These are phyloP conservation scores for Tetragnatha montana DNA, from an alignment of 2,888 invertebrate genomes.

Conservation along the genomic window DNA sequence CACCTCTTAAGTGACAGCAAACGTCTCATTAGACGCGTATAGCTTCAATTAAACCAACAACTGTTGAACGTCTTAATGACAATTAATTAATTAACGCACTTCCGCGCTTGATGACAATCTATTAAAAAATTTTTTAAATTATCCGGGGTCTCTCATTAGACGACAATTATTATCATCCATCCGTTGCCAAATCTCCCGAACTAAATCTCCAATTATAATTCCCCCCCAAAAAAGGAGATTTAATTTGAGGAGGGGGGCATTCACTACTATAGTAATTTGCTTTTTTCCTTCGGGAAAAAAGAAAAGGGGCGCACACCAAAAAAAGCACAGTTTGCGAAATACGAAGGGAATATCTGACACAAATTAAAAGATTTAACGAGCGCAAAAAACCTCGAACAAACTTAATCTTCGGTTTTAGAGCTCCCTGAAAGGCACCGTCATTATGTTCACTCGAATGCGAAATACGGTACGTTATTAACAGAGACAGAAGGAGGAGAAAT, in stretches of 20 bases:
- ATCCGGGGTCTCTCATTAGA: constrained; percentile 37
- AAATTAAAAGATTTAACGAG: constrained; percentile 71
- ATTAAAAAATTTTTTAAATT: constrained; percentile 53
- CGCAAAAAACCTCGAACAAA: constrained; percentile 33
- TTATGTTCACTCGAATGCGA: constrained; percentile 62
- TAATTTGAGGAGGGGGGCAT: constrained; percentile 50
- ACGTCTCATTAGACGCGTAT: constrained; percentile 42
- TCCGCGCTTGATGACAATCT: constrained; percentile 26
- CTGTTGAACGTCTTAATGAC: constrained; percentile 56
- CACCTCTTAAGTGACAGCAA: constrained; percentile 7
- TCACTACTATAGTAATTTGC: constrained; percentile 45
- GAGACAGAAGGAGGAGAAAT: constrained; percentile 44
- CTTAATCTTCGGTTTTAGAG: constrained; percentile 66
- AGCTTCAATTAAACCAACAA: constrained; percentile 49
- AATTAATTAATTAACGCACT: constrained; percentile 69
- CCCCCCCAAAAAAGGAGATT: constrained; percentile 37
- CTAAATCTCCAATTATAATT: constrained; percentile 61
- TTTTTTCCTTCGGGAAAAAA: constrained; percentile 37
- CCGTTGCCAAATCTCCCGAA: constrained; percentile 35
- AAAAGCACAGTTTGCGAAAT: constrained; percentile 21
- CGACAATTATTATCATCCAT: constrained; percentile 43
- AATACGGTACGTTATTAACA: constrained; percentile 61
- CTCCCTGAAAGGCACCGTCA: constrained; percentile 49
- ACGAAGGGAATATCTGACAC: constrained; percentile 59
- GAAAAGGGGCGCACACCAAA: background rate